Evolutionary conservation across 2,888 invertebrate species (phyloP).

Genomic region (Hydrotaea diabolus): DNA sequence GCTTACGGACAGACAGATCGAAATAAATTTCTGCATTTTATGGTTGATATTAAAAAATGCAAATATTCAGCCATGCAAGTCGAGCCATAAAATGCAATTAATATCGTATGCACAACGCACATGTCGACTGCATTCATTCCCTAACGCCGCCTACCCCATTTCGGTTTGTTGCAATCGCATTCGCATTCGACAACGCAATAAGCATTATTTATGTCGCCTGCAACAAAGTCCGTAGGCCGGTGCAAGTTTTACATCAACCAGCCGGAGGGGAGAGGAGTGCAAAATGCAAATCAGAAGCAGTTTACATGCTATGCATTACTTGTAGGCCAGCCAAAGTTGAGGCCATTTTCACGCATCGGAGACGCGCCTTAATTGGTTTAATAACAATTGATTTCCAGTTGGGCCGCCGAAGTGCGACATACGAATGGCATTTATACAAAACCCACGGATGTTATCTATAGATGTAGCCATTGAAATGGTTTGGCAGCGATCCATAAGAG

Average conservation of each 20-base stretch:
- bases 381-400: constrained; percentile 40
- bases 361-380: constrained; percentile 58
- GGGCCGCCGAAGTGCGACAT: neutral
- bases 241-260: constrained; percentile 27
- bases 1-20: neutral
- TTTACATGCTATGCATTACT: neutral
- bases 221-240: constrained; percentile 53
- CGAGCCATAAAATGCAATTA: constrained; percentile 59
- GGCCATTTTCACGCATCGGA: neutral
- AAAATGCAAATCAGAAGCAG: constrained; percentile 50
- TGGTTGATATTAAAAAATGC: constrained; percentile 55
- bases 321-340: neutral
- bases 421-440: neutral
- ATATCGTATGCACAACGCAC: constrained; percentile 47
- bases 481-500: neutral
- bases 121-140: constrained; percentile 15
- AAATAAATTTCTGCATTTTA: constrained; percentile 60
- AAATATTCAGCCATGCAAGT: constrained; percentile 45
- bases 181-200: neutral
- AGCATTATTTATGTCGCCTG: constrained; percentile 53
- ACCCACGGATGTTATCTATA: too few relatives aligned
- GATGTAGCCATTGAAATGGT: neutral
- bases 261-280: neutral
- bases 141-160: neutral
- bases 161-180: neutral